These are phyloP conservation scores for Plecotus auritus DNA, from an alignment of 2,113 vertebrate genomes.

Conservation along the genomic window DNA sequence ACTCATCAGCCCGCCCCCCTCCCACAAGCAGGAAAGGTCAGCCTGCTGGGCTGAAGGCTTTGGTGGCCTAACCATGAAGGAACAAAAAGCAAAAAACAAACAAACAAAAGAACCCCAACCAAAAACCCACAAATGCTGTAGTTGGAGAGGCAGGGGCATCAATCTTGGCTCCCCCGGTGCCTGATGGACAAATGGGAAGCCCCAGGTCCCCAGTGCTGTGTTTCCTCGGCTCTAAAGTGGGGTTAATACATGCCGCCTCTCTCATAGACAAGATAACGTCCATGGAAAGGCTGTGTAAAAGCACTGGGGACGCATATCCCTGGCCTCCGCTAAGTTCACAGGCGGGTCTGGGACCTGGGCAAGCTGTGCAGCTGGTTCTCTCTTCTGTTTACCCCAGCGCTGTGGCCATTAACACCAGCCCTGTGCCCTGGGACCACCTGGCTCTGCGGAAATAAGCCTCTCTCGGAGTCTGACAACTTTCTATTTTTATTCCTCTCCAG, in stretches of 20 bases:
- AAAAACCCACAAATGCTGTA: background rate
- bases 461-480: constrained; percentile 60
- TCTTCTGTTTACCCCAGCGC: background rate
- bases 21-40: background rate
- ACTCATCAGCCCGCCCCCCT: too few species aligned
- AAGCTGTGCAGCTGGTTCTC: background rate
- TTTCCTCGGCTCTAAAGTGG: background rate
- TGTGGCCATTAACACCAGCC: background rate
- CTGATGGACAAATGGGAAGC: background rate
- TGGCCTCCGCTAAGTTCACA: background rate
- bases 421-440: constrained; percentile 36
- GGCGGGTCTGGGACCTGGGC: background rate
- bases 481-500: constrained; percentile 68
- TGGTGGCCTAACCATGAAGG: background rate
- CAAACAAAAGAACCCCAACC: too few species aligned
- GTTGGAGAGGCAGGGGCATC: background rate
- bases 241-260: background rate
- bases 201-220: background rate
- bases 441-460: background rate
- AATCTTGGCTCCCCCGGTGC: too few species aligned
- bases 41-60: background rate
- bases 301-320: background rate
- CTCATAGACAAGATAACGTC: background rate
- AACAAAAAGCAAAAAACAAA: background rate
- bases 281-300: background rate